Evolutionary conservation across 1,140 invertebrate species (phyloP).

Genomic region (Melipona quadrifasciata): DNA sequence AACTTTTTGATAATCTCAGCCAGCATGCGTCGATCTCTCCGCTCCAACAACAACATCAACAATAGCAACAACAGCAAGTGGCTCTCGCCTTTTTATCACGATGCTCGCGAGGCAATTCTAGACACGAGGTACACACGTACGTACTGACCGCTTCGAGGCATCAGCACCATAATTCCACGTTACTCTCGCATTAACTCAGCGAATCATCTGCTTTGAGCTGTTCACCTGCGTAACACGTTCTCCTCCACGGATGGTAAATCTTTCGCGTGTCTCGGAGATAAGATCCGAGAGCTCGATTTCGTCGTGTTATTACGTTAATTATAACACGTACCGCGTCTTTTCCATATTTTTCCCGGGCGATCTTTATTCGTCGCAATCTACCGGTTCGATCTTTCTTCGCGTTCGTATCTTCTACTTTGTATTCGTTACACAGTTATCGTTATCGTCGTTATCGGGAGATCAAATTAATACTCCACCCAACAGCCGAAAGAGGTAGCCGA

Average conservation of each 20-base stretch:
- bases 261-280: slow-evolving; percentile 12
- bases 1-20: not conserved
- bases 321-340: not conserved
- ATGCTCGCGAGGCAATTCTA: slow-evolving; percentile 26
- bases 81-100: slow-evolving; percentile 37
- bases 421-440: not conserved
- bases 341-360: not conserved
- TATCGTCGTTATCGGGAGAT: not conserved
- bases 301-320: slow-evolving; percentile 49
- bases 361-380: not conserved
- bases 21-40: slow-evolving; percentile 29
- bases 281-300: slow-evolving; percentile 34
- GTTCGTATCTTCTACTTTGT: too few relatives aligned
- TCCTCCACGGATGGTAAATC: slow-evolving; percentile 25
- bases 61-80: slow-evolving; percentile 39
- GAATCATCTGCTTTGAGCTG: slow-evolving; percentile 51
- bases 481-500: not conserved
- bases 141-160: slow-evolving; percentile 7
- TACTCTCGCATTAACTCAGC: slow-evolving; percentile 48
- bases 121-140: slow-evolving; percentile 1
- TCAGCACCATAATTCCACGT: slow-evolving; percentile 44
- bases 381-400: not conserved
- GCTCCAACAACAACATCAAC: slow-evolving; percentile 15
- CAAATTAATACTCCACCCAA: not conserved
- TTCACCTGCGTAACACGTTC: slow-evolving; percentile 51